A percentile compares a stretch with the other conserved stretches of the same genome.
Conservation (phyloP, 2,113 vertebrate species). For the Petaurus breviceps region DNA sequence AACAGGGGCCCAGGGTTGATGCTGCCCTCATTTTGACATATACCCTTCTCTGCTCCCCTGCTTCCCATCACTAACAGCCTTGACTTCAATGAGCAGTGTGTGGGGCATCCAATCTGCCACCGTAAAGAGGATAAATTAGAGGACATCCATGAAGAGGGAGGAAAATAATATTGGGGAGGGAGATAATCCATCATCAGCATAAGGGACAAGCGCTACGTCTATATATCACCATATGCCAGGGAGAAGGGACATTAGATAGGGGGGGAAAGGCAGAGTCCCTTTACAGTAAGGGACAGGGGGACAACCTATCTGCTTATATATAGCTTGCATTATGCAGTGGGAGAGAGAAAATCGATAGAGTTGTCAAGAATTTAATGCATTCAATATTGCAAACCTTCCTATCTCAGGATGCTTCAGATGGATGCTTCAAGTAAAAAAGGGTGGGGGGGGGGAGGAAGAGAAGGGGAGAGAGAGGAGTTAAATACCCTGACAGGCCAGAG, state of each 20-base stretch:
- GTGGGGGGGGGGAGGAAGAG: not conserved
- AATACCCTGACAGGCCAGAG: slow-evolving; percentile 45
- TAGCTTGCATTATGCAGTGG: slow-evolving; percentile 51
- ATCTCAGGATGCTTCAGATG: slow-evolving; percentile 55
- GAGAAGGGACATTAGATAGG: slow-evolving; percentile 41
- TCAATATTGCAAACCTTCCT: slow-evolving; percentile 13
- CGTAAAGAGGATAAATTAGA: slow-evolving; percentile 8
- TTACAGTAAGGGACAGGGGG: slow-evolving; percentile 57
- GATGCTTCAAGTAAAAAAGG: slow-evolving; percentile 69
- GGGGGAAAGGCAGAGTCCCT: slow-evolving; percentile 49
- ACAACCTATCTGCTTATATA: slow-evolving; percentile 16
- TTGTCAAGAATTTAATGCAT: slow-evolving; percentile 63
- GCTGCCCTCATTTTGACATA: not conserved
- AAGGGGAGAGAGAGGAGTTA: slow-evolving; percentile 28
- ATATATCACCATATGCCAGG: slow-evolving; percentile 51
- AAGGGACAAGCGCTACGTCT: slow-evolving; percentile 42
- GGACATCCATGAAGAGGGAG: not conserved
- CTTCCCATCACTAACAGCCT: not conserved
- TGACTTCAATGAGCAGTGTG: not conserved
- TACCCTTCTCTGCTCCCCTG: not conserved
- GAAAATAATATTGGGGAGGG: slow-evolving; percentile 1
- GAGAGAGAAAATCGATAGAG: slow-evolving; percentile 65
- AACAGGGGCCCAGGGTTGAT: not conserved
- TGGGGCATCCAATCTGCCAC: slow-evolving; percentile 11
- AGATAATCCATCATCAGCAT: slow-evolving; percentile 34